Evolutionary conservation across 2,113 vertebrate genomes (phyloP), one percentile per base, ranked within the genome.

Genomic region (Indicator indicator): DNA sequence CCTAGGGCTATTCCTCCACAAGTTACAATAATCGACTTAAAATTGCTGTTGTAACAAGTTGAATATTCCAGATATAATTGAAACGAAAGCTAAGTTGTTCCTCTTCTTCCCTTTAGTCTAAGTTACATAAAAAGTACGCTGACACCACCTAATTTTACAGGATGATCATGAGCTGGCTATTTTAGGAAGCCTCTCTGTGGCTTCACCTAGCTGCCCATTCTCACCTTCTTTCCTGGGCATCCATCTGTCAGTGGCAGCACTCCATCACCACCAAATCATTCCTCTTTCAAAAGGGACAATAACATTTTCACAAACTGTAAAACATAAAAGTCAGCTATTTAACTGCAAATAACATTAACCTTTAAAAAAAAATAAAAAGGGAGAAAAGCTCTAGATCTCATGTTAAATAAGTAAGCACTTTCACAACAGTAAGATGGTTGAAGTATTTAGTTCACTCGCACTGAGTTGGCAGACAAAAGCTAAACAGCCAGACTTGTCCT

Each of bases 221-320:
- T 97, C 97, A 98, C 98, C 98, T 98, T 98, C 86, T 97, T 96
- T 97, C 97, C 97, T 98, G 97, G 94, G 97, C 96, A 97, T 98
- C 98, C 98, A 98, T 98, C 97, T 88, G 98, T 98, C 95, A 98
- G 95, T 96, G 92, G 91, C 75, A 97, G 70, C 83, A 88, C 96
- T 96, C 98, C 98, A 98, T 98, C 92, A 98, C 97, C 97, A 98
- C 93, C 94, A 96, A 93, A 91, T 92, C 87, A 82, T 63, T 89
- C 77, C 58, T 93, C 84, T 96, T 94, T 75, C 79, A 83, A 88
- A 96, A 89, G 65, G 65, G 96, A 92, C 30, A 46, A 56, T 46
- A 3, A 2, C 50, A 83, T 63, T 86, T 17, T 68, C 83, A 59
- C 67, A 68, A 82, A 92, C 95, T 96, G 69, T 50, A 96, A 96